Evolutionary conservation across 2,888 invertebrate genomes (phyloP).

Genomic region (Holacanthella duospinosa): DNA sequence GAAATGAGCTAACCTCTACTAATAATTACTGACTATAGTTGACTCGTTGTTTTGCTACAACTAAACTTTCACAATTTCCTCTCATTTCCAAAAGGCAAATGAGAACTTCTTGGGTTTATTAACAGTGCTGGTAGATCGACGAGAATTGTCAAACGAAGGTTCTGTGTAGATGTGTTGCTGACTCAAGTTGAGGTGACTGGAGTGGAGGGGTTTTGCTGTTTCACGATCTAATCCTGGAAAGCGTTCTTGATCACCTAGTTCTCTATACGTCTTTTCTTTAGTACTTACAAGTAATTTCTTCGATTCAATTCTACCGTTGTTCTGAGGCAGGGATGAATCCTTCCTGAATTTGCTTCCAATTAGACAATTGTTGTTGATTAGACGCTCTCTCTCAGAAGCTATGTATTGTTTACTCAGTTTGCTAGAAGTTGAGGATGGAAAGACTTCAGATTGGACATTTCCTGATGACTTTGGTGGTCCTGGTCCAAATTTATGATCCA

Average conservation of each 20-base stretch:
- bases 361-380: neutral
- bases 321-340: neutral
- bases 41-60: no score
- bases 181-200: constrained; percentile 35
- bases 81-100: constrained; percentile 35
- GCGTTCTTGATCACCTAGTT: constrained; percentile 48
- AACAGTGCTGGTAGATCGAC: constrained; percentile 8
- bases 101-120: constrained; percentile 34
- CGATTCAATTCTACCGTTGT: neutral
- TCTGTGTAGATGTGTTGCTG: constrained; percentile 37
- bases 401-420: neutral
- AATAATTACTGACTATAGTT: no score
- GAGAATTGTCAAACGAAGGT: constrained; percentile 30
- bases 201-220: constrained; percentile 40
- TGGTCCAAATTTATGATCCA: constrained; percentile 10
- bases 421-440: neutral
- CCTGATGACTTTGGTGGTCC: neutral
- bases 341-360: neutral
- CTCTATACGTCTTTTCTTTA: constrained; percentile 42
- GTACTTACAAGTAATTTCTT: neutral
- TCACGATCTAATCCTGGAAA: constrained; percentile 49
- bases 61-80: neutral
- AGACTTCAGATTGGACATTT: neutral
- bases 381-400: neutral
- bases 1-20: no score